Conservation (phyloP, 2,888 invertebrate species). For the Reticulitermes lucifugus region DNA sequence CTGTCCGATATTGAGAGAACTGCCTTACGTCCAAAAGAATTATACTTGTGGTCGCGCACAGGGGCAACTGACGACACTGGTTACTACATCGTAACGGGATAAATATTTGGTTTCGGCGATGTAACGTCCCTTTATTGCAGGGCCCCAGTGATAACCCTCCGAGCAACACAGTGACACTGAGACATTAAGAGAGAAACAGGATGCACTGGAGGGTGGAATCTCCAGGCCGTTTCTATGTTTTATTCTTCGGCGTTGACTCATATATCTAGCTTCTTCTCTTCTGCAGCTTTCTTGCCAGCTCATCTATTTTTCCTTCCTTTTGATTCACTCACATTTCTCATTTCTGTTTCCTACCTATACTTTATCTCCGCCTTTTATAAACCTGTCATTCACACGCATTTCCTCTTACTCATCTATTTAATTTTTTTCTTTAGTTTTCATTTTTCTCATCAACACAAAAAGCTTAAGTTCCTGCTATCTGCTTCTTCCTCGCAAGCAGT, state of each 20-base stretch:
- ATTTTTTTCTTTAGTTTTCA: slow-evolving; percentile 9
- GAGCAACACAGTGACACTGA: background rate
- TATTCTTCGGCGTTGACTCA: slow-evolving; percentile 1
- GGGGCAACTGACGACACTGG: background rate
- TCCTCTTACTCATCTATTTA: slow-evolving; percentile 15
- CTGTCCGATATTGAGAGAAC: too few species aligned
- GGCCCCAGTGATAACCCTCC: background rate
- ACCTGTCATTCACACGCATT: slow-evolving; percentile 22
- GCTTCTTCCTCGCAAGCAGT: background rate
- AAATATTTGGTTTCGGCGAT: background rate
- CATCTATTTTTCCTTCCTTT: background rate
- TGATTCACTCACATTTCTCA: slow-evolving; percentile 18
- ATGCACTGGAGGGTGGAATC: background rate
- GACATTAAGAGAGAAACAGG: slow-evolving; percentile 3
- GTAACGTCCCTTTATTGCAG: background rate
- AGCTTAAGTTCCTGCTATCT: background rate
- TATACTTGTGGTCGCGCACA: too few species aligned
- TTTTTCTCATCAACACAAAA: slow-evolving; percentile 16
- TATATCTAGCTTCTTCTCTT: background rate
- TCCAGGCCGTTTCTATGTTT: background rate
- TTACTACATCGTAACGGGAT: background rate
- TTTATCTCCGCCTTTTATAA: slow-evolving; percentile 11
- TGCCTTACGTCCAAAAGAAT: too few species aligned
- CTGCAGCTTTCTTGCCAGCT: background rate
- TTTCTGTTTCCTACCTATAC: slow-evolving; percentile 2